Evolutionary conservation across 2,797 vertebrate species (phyloP), one percentile per base, ranked within the genome.

Genomic region (Enteromius mattozi): DNA sequence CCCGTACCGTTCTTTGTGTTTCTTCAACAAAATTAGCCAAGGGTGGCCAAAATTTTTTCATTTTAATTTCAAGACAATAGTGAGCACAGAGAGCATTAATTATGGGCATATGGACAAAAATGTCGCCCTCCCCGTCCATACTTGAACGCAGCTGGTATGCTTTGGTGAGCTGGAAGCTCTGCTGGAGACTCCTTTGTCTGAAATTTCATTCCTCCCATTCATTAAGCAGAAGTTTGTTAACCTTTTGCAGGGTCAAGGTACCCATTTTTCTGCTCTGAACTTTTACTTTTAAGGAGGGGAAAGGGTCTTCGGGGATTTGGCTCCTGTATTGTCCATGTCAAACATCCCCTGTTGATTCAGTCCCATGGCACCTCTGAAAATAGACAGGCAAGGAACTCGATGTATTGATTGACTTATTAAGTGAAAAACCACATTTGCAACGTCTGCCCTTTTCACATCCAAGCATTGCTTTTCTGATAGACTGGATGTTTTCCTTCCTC

Each of bases 41-140:
- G 93, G 93, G 93, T 94, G 92, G 92, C 89, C 92, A 87, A 93
- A 91, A 93, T 93, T 95, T 95, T 94, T 91, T 92, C 91, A 92
- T 94, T 96, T 90, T 91, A 91, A 91, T 93, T 93, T 90, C 83
- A 87, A 88, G 92, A 91, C 92, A 93, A 95, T 94, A 94, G 94
- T 92, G 92, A 94, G 94, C 89, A 84, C 88, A 90, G 92, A 79
- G 95, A 91, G 91, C 94, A 95, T 96, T 95, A 96, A 96, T 96
- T 96, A 95, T 93, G 94, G 94, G 87, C 88, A 86, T 93, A 93
- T 94, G 94, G 94, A 79, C 59, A 86, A 78, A 86, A 81, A 84
- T 81, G 47, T 95, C 94, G 94, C 89, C 86, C 88, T 88, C 88
- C 75, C 74, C 66, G 7, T 70, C 84, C 88, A 74, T 80, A 69